phyloP scores from a whole-genome alignment of 2,888 invertebrate genomes.

The Graphium colonna region DNA sequence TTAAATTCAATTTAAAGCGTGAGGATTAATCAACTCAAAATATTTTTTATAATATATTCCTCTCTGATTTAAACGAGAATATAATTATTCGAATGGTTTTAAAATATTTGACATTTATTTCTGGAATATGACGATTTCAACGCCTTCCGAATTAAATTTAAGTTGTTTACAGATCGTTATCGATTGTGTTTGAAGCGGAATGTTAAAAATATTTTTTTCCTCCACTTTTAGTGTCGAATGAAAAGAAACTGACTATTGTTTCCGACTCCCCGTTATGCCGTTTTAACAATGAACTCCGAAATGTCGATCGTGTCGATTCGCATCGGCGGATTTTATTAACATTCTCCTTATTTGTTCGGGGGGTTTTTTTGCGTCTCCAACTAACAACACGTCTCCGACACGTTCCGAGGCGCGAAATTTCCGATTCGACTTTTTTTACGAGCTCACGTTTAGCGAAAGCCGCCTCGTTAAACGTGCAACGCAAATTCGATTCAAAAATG shows the following conservation, averaged over 20 bases:
- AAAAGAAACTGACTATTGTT: constrained; percentile 41
- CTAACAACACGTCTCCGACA: constrained; percentile 23
- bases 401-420: constrained; percentile 29
- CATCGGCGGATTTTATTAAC: constrained; percentile 60
- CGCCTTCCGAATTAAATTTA: too few species aligned
- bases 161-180: not conserved
- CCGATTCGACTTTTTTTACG: constrained; percentile 20
- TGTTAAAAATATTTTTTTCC: constrained; percentile 2
- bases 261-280: constrained; percentile 47
- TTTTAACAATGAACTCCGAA: constrained; percentile 51
- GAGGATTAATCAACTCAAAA: too few species aligned
- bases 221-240: constrained; percentile 1
- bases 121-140: too few species aligned
- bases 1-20: too few species aligned
- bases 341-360: constrained; percentile 53
- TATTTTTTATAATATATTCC: too few species aligned
- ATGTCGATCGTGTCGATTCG: constrained; percentile 57
- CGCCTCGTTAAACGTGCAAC: constrained; percentile 30
- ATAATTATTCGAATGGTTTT: too few species aligned
- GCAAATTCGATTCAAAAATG: constrained; percentile 47
- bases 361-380: constrained; percentile 22
- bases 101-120: too few species aligned
- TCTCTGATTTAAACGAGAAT: too few species aligned
- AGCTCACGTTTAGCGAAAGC: constrained; percentile 14
- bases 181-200: not conserved